phyloP scores from a whole-genome alignment of 2,888 invertebrate species.

The Cancer borealis region DNA sequence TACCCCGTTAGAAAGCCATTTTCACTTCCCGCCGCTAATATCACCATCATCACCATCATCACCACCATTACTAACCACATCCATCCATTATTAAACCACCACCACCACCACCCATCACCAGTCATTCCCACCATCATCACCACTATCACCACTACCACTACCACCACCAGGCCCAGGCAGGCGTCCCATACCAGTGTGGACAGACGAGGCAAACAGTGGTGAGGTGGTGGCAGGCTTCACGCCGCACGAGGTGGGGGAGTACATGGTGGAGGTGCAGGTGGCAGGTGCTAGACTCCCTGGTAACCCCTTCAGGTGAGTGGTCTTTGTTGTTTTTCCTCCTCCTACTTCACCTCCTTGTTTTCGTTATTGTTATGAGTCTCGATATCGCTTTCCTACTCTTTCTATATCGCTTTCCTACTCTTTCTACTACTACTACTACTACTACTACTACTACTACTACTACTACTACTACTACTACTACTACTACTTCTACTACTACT shows the following conservation, averaged over 20 bases:
- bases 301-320: slow-evolving; percentile 80
- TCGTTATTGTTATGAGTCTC: no score
- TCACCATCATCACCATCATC: neutral
- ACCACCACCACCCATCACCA: neutral
- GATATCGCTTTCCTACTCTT: neutral
- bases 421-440: neutral
- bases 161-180: slow-evolving; percentile 70
- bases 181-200: slow-evolving; percentile 54
- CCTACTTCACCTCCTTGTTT: neutral
- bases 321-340: neutral
- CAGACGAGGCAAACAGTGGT: slow-evolving; percentile 78
- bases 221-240: slow-evolving; percentile 82
- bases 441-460: no score
- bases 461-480: neutral
- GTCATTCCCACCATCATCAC: neutral
- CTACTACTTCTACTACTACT: neutral
- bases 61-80: neutral
- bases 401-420: neutral
- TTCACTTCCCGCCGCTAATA: neutral
- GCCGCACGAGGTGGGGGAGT: slow-evolving; percentile 83
- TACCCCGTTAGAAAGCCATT: no score
- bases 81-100: no score
- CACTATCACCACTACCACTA: neutral
- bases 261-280: slow-evolving; percentile 82
- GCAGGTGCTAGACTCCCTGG: slow-evolving; percentile 80